These are phyloP conservation scores for Philonicus albiceps DNA, from an alignment of 2,888 invertebrate species.

Conservation along the genomic window DNA sequence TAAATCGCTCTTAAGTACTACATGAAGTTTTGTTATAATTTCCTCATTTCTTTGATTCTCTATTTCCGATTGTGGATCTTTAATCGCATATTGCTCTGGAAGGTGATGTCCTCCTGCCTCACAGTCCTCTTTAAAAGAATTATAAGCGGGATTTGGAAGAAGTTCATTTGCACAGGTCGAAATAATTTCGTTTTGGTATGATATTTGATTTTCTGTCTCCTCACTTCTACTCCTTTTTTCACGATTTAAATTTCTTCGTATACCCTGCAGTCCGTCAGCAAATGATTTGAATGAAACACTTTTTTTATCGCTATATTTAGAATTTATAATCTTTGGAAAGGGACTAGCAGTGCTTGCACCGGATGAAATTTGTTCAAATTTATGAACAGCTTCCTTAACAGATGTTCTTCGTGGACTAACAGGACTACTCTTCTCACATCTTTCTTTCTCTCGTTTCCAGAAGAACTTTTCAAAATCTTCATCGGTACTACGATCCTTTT, in stretches of 20 bases:
- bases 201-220: background rate
- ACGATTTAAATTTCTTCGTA: background rate
- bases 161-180: background rate
- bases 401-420: constrained; percentile 42
- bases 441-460: constrained; percentile 45
- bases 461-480: constrained; percentile 45
- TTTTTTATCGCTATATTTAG: background rate
- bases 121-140: background rate
- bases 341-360: background rate
- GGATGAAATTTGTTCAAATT: constrained; percentile 44
- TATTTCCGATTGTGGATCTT: too few relatives aligned
- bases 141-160: background rate
- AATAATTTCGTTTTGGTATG: background rate
- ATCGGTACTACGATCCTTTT: background rate
- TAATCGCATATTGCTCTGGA: background rate
- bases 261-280: background rate
- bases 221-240: background rate
- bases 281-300: background rate
- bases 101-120: background rate
- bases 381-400: constrained; percentile 47
- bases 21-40: background rate
- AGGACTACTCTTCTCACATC: constrained; percentile 26
- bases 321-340: background rate
- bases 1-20: background rate
- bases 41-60: background rate